Percentiles rank a stretch among this genome's conserved stretches.
These are phyloP conservation scores for Teleogryllus oceanicus DNA, from an alignment of 2,888 invertebrate species.

Conservation along the genomic window DNA sequence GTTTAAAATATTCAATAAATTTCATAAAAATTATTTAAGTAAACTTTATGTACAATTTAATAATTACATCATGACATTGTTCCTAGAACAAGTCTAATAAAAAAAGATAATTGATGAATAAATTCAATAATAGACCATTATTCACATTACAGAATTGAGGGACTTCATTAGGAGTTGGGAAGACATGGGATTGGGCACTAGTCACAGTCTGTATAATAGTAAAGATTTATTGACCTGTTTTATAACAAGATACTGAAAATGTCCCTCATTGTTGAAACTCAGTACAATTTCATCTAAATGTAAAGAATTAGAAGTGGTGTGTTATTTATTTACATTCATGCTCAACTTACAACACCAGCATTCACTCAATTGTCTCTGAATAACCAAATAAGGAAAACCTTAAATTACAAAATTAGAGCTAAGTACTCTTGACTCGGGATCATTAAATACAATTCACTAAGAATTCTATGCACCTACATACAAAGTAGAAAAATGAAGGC, in stretches of 20 bases:
- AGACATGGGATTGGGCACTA: no score
- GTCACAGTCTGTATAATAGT: not conserved
- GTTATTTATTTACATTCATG: conserved; percentile 32
- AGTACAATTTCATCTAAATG: conserved; percentile 12
- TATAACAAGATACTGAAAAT: conserved; percentile 27
- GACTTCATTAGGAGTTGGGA: no score
- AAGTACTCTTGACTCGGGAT: conserved; percentile 32
- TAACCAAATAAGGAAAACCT: conserved; percentile 24
- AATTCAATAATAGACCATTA: no score
- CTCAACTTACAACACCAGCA: conserved; percentile 29
- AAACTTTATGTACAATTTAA: no score
- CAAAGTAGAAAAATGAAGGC: conserved; percentile 33
- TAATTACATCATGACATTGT: no score
- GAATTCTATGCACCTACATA: conserved; percentile 29
- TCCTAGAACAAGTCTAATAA: no score
- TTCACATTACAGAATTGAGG: no score
- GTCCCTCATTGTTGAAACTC: conserved; percentile 23
- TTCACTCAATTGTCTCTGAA: conserved; percentile 28
- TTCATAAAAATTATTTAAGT: no score
- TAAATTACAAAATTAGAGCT: conserved; percentile 32
- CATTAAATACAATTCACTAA: conserved; percentile 26
- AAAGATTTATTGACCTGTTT: conserved; percentile 28
- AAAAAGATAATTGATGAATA: no score
- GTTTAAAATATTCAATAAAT: no score
- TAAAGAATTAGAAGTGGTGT: conserved; percentile 27